Conservation (phyloP, 64 coral and sea anemone species). For the Stichodactyla mertensii region DNA sequence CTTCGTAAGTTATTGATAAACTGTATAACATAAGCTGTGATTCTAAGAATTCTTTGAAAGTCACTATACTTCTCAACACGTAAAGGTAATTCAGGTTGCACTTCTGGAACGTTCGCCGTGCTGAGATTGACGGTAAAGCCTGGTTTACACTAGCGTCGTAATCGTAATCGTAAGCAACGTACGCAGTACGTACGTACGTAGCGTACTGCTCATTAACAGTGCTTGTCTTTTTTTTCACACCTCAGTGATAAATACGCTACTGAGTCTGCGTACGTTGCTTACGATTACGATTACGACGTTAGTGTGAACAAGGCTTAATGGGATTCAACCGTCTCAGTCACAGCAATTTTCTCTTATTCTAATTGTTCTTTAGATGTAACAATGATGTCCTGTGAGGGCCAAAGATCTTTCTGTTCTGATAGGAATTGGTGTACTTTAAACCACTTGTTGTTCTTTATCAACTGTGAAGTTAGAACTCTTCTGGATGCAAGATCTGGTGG, state of each 20-base stretch:
- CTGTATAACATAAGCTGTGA: not conserved
- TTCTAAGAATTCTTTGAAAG: not conserved
- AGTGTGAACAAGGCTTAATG: too few relatives aligned
- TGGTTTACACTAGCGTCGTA: too few relatives aligned
- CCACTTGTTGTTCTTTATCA: not conserved
- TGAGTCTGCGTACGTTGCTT: too few relatives aligned
- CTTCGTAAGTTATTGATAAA: slow-evolving; percentile 3
- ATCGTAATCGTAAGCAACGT: too few relatives aligned
- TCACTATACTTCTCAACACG: slow-evolving; percentile 10
- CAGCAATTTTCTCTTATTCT: not conserved
- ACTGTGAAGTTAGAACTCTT: slow-evolving; percentile 14
- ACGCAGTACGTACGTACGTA: too few relatives aligned
- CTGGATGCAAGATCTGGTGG: slow-evolving; percentile 32
- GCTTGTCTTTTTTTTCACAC: too few relatives aligned
- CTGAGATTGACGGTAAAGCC: not conserved
- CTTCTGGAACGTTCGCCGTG: not conserved
- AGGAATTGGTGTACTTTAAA: slow-evolving; percentile 16
- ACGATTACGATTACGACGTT: too few relatives aligned
- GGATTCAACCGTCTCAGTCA: not conserved
- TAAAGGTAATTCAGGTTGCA: not conserved
- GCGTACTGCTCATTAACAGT: too few relatives aligned
- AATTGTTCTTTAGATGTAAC: too few relatives aligned
- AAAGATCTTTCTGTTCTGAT: not conserved
- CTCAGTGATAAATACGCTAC: too few relatives aligned
- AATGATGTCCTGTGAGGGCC: not conserved